Conservation (phyloP, 2,113 vertebrate genomes). For the Equus przewalskii region DNA sequence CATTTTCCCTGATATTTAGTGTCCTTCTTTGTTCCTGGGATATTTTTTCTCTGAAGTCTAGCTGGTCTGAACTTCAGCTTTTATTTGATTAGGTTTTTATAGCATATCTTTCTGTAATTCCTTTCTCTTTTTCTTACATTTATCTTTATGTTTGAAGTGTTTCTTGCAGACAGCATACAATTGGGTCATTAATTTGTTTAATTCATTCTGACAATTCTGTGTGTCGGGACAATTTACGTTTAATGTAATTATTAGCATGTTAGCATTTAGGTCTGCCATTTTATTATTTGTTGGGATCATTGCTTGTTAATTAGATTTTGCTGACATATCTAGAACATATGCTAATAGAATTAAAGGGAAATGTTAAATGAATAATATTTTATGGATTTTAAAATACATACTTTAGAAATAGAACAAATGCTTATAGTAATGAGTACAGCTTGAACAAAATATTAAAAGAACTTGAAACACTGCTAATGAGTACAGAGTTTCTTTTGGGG, state of each 20-base stretch:
- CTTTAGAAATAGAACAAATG: background rate
- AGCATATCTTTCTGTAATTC: background rate
- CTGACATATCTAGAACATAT: background rate
- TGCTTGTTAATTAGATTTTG: constrained; percentile 25
- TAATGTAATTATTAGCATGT: background rate
- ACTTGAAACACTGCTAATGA: background rate
- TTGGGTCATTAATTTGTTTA: background rate
- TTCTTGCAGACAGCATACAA: background rate
- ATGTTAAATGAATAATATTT: background rate
- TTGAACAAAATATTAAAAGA: constrained; percentile 2
- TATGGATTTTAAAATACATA: background rate
- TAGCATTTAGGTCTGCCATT: background rate
- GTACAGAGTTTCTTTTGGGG: background rate
- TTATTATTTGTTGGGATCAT: background rate
- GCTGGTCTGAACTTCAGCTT: background rate
- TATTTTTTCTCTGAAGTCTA: background rate
- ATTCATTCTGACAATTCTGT: background rate
- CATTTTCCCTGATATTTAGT: background rate
- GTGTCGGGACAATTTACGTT: background rate
- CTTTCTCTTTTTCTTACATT: background rate
- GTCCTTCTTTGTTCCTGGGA: background rate
- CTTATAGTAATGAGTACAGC: background rate
- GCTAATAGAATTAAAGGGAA: constrained; percentile 14
- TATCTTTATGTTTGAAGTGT: background rate
- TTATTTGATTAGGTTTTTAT: background rate